Base-by-base conservation (phyloP, 2,113 vertebrate species). In the Microtus oregoni region DNA sequence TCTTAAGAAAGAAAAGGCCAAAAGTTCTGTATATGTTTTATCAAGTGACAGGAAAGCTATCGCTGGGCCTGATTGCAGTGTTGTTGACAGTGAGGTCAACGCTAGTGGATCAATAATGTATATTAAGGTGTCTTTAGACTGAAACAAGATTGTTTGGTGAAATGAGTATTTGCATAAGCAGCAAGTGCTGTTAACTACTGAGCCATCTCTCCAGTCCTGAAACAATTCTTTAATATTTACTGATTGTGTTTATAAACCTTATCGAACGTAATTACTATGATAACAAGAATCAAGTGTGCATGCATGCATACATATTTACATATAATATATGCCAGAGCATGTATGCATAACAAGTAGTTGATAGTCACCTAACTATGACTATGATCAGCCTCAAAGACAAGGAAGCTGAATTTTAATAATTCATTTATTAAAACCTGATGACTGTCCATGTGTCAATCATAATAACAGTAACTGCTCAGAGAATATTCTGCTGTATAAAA, bases 331-430 rank as follows among this genome's bases (percentile, higher is more conserved):
- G 12, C 24, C 15, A 30, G 32, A 38, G 35, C n/a, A 41, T 88
- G 67, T 73, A 58, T 58, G 9, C 14, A 58, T 55, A 20, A 15
- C 61, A 96, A 82, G 47, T 38, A 77, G 52, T 67, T 82, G 58
- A 35, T 15, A 52, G 32, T 76, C 38, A 72, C 50, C 52, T 83
- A 30, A 86, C 89, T 13, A 50, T 70, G 83, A 50, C 19, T 30
- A 35, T 68, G 28, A 47, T 68, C 44, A 72, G 61, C 35, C 22
- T 83, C 86, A 90, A 96, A 96, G 55, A 92, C 47, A 22, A 78
- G 52, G 15, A 90, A 82, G 55, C 44, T 32, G 22, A 88, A 15
- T 24, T 86, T 77, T 85, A 41, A 50, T 32, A 87, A 81, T 12
- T 61, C 55, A 82, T 32, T 61, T 86, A 92, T 35, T 68, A 41